Conservation (phyloP, 2,113 vertebrate species). For the Rhineura floridana region DNA sequence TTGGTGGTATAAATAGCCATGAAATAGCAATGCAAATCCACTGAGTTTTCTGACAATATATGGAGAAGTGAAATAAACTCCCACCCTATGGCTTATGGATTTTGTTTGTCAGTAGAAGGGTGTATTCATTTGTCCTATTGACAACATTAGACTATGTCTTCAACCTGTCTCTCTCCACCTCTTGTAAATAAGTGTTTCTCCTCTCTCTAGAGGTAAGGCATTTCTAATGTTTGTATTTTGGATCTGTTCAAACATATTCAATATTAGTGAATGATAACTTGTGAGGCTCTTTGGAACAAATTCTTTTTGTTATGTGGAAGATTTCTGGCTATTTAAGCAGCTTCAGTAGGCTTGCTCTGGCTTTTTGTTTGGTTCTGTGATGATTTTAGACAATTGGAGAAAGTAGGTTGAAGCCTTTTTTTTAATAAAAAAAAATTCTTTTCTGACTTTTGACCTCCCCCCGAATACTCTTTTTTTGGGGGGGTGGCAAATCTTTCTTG, state of each 20-base stretch:
- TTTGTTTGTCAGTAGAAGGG: neutral
- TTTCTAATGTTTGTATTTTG: neutral
- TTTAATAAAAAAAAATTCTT: too few species aligned
- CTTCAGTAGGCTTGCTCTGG: neutral
- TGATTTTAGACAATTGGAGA: neutral
- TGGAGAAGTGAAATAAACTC: conserved; percentile 60
- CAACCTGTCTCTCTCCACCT: neutral
- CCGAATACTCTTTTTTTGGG: too few species aligned
- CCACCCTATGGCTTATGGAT: conserved; percentile 5
- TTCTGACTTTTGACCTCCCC: neutral
- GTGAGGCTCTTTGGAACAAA: neutral
- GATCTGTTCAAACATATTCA: neutral
- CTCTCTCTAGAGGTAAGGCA: conserved; percentile 70
- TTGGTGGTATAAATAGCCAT: conserved; percentile 68
- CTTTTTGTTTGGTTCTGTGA: neutral
- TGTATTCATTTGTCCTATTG: conserved; percentile 3
- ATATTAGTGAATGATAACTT: neutral
- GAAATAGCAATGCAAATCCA: conserved; percentile 19
- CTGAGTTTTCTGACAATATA: conserved; percentile 58
- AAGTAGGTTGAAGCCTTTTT: neutral
- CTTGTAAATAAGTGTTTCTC: neutral
- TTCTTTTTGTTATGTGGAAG: neutral
- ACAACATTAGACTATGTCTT: neutral
- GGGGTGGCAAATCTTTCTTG: neutral
- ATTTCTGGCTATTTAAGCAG: neutral